Evolutionary conservation across 2,888 invertebrate genomes (phyloP).

Genomic region (Caenorhabditis drosophilae): DNA sequence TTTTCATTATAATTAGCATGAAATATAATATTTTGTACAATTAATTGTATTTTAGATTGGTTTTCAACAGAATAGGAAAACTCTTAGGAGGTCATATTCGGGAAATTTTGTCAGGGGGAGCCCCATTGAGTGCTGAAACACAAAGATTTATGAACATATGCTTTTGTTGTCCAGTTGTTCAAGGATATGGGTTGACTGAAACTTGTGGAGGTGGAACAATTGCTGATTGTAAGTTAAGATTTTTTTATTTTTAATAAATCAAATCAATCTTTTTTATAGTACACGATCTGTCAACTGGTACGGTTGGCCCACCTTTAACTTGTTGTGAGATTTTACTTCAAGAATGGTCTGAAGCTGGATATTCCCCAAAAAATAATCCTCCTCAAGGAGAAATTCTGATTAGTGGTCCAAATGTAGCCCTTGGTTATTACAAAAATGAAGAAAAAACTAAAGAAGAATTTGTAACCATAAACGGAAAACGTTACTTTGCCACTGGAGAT

Average conservation of each 20-base stretch:
- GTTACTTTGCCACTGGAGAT: constrained; percentile 96
- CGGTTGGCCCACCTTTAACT: constrained; percentile 86
- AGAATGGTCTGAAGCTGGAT: constrained; percentile 83
- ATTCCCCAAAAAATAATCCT: constrained; percentile 77
- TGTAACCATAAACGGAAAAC: constrained; percentile 72
- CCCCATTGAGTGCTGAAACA: constrained; percentile 91
- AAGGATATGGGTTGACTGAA: constrained; percentile 94
- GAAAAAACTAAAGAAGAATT: constrained; percentile 83
- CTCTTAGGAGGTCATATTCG: constrained; percentile 88
- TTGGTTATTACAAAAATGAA: constrained; percentile 90
- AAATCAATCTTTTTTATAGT: constrained; percentile 37
- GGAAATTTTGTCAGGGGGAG: constrained; percentile 89
- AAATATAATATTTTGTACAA: not conserved
- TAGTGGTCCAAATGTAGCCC: constrained; percentile 88
- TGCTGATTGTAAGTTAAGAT: constrained; percentile 56
- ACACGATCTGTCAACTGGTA: constrained; percentile 79
- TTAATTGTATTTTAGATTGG: constrained; percentile 70
- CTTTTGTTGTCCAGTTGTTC: constrained; percentile 82
- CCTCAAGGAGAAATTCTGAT: constrained; percentile 85
- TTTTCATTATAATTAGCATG: too few species aligned
- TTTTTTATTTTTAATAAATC: not conserved
- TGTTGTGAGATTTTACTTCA: constrained; percentile 84
- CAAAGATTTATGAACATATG: constrained; percentile 87
- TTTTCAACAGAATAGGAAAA: constrained; percentile 77
- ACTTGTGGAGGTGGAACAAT: constrained; percentile 85